Evolutionary conservation across 2,888 invertebrate genomes (phyloP), one percentile per base, ranked within the genome.

Genomic region (Ophonus ardosiacus): DNA sequence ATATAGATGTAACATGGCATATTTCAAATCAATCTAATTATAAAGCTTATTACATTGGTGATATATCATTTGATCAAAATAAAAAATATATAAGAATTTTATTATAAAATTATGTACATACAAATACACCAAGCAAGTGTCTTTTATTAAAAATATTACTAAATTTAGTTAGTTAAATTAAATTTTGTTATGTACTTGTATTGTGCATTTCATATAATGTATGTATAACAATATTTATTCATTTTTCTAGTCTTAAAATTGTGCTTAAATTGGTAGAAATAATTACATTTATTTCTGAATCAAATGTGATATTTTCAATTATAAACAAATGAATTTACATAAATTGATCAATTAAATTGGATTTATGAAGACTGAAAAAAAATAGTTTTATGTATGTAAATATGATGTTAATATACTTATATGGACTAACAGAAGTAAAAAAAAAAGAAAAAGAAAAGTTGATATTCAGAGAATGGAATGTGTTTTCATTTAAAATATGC

Each of bases 311-410:
- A 85, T 85, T 85, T 84, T 85, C 43, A 76, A 84, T 57, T 78
- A 17, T 40, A 80, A 61, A 61, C 59, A 86, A 86, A 84, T 76
- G 86, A 86, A 86, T 87, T 86, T 71, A 81, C 83, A 86, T 61
- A 88, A 87, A 91, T 90, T 90, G 90, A 90, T 91, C 88, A 90
- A 89, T 89, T 89, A 87, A 88, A 91, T 91, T 91, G 91, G 85
- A 85, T 68, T 31, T 68, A 21, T 85, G 57, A 85, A 85, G 85
- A 85, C 85, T 85, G 85, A 85, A 79, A 85, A 85, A 78, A 17
- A 84, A 79, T 85, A 79, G 79, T 68, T 80, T 51, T 85, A 80
- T 80, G 90, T 89, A 88, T 88, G 78, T 86, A 85, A 85, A 85
- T 63, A 84, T 51, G 71, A 61, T 81, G 57, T 63, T 63, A 63